phyloP scores from a whole-genome alignment of 2,113 vertebrate genomes.

The Caloenas nicobarica region DNA sequence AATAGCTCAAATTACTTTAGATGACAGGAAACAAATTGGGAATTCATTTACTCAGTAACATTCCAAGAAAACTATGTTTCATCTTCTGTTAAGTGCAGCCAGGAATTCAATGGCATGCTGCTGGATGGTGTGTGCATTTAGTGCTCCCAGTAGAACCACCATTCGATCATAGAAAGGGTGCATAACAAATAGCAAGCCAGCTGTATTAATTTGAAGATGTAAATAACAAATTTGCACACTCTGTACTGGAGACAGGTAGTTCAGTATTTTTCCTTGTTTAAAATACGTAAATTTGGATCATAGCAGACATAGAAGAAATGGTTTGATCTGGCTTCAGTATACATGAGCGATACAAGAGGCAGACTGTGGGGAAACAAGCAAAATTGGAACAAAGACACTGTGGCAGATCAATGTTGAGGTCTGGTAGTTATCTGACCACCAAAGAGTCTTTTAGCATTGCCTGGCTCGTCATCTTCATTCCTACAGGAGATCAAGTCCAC shows the following conservation, averaged over 20 bases:
- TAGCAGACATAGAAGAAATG: not conserved
- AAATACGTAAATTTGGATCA: not conserved
- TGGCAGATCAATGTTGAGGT: not conserved
- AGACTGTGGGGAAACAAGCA: not conserved
- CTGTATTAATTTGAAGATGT: not conserved
- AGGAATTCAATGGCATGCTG: not conserved
- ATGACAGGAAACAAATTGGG: not conserved
- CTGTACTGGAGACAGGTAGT: not conserved
- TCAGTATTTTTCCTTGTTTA: not conserved
- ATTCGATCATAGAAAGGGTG: not conserved
- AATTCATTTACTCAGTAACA: not conserved
- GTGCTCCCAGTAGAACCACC: not conserved
- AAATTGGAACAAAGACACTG: not conserved
- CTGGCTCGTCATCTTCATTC: not conserved
- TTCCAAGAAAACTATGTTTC: not conserved
- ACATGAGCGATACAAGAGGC: rapidly evolving
- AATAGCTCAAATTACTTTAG: not conserved
- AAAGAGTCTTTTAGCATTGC: not conserved
- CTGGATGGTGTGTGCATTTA: not conserved
- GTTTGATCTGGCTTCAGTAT: not conserved
- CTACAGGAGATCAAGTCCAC: not conserved
- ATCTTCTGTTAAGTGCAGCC: not conserved
- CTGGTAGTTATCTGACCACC: not conserved
- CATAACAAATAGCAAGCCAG: not conserved
- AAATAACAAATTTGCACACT: not conserved